Base-by-base conservation (phyloP, 2,113 vertebrate genomes). In the Pongo abelii region DNA sequence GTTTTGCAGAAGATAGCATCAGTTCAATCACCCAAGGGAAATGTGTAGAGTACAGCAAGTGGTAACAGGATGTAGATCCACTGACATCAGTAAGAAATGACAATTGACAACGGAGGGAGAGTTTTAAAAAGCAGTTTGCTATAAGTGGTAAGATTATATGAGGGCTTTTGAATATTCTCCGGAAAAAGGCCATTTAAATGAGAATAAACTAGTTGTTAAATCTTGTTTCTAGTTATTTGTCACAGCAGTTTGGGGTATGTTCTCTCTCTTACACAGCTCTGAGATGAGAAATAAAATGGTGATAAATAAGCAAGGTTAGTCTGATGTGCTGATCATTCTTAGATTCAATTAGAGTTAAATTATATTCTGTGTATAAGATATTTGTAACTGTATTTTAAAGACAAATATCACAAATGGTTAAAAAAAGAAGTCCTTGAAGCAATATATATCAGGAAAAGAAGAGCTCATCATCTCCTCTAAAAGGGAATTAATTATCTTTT, bases 321-420 rank as follows among this genome's bases (percentile, higher is more conserved):
- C 74, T 57, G 12, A 59, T 50, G 17, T 89, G 43, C 14, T 72
- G n/a, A 38, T 43, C n/a, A 5, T 74, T 46, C 14, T 96, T 81
- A 20, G 40, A 74, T n/a, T 84, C 64, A 81, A 27, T 43, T 91
- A 64, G 89, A 57, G 85, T 95, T 92, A 77, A 77, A 38, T 83
- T 96, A 46, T 84, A 57, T 27, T 94, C 35, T 80, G 10, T 74
- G 7, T 38, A 61, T 74, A n/a, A 80, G 55, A 75, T 22, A 50
- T 25, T 88, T 91, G 22, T 52, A 64, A 72, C 72, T 93, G 18
- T 88, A 55, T 86, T 93, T 93, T 80, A 70, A 91, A 89, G 35
- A 72, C 14, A 14, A 93, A 40, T 70, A 74, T 69, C 35, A 94
- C 67, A 88, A 84, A 93, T 83, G 16, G 20, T 55, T 48, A 91